These are phyloP conservation scores for Garra rufa DNA, from an alignment of 2,113 vertebrate genomes.

Conservation along the genomic window DNA sequence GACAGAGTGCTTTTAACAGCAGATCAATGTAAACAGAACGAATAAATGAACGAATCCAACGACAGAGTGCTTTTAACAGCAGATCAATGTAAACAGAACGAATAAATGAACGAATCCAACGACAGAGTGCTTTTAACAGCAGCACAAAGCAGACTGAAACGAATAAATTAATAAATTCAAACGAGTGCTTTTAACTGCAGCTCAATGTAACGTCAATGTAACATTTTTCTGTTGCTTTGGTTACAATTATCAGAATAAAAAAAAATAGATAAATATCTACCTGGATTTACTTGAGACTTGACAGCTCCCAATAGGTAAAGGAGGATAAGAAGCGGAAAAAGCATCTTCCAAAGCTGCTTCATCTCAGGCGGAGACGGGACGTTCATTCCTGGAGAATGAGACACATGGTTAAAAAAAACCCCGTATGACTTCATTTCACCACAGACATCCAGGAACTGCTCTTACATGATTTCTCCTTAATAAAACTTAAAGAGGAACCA, in stretches of 20 bases:
- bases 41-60: too few species aligned
- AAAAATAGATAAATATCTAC: slow-evolving; percentile 70
- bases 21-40: too few species aligned
- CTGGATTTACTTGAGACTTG: slow-evolving; percentile 89
- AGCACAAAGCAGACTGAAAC: too few species aligned
- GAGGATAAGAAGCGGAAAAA: slow-evolving; percentile 76
- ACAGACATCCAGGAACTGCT: slow-evolving; percentile 13
- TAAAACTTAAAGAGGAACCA: background rate
- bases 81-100: too few species aligned
- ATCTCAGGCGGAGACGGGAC: slow-evolving; percentile 67
- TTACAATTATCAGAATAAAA: slow-evolving; percentile 15
- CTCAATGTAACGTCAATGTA: too few species aligned
- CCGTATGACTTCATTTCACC: slow-evolving; percentile 10
- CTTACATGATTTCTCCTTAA: slow-evolving; percentile 4
- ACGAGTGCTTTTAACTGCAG: too few species aligned
- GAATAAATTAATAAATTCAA: too few species aligned
- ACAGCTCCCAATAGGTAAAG: slow-evolving; percentile 69
- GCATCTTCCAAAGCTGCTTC: slow-evolving; percentile 71
- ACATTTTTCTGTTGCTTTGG: too few species aligned
- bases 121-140: too few species aligned
- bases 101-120: too few species aligned
- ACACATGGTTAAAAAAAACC: slow-evolving; percentile 13
- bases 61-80: too few species aligned
- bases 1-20: too few species aligned
- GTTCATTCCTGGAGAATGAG: slow-evolving; percentile 63